Evolutionary conservation across 2,113 vertebrate species (phyloP).

Genomic region (Heteronetta atricapilla): DNA sequence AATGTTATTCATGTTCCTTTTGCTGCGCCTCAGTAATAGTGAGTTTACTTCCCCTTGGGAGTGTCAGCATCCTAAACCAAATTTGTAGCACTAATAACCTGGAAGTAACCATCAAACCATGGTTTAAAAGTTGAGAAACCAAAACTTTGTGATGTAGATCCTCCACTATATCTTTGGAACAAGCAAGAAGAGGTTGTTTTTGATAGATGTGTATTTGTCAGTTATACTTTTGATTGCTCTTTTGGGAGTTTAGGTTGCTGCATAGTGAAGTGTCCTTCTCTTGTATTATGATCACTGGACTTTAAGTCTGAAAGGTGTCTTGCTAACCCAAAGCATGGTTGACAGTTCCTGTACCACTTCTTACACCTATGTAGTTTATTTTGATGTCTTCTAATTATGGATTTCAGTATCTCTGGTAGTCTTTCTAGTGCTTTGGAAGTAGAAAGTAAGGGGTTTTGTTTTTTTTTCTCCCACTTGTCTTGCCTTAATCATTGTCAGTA

Average conservation of each 20-base stretch:
- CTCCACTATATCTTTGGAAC: not conserved
- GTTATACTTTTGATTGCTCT: not conserved
- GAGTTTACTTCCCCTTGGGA: not conserved
- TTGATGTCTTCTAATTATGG: not conserved
- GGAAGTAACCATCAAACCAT: not conserved
- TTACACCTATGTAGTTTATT: not conserved
- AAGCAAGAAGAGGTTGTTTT: not conserved
- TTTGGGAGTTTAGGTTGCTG: not conserved
- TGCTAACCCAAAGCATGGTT: not conserved
- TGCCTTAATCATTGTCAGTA: not conserved
- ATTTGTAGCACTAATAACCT: not conserved
- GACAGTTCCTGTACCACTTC: accelerated
- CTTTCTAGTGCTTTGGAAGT: not conserved
- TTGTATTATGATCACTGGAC: not conserved
- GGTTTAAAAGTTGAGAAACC: not conserved
- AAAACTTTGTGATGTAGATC: not conserved
- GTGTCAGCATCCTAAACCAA: not conserved
- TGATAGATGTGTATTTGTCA: not conserved
- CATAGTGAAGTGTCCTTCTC: not conserved
- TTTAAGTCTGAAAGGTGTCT: not conserved
- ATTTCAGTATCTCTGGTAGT: not conserved
- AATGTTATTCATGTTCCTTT: not conserved
- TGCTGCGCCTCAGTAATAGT: not conserved
- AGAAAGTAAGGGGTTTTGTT: not conserved
- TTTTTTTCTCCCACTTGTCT: not conserved